Evolutionary conservation across 1,140 invertebrate genomes (phyloP).

Genomic region (Drosophila sechellia): DNA sequence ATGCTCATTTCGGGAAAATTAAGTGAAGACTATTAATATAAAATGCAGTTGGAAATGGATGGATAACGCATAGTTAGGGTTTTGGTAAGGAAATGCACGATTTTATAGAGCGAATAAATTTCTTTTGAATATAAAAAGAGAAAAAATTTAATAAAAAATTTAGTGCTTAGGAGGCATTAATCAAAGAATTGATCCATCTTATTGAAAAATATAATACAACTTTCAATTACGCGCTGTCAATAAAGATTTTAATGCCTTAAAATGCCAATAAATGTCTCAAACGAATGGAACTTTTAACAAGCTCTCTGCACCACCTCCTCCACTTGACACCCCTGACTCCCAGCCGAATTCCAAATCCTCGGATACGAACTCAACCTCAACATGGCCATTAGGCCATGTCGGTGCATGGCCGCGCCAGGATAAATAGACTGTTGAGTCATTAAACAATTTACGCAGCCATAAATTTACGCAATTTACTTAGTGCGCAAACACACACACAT

Average conservation of each 20-base stretch:
- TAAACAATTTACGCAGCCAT: slow-evolving; percentile 84
- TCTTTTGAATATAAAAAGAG: too few species aligned
- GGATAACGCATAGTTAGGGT: too few species aligned
- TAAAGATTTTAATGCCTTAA: slow-evolving; percentile 32
- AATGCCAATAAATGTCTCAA: too few species aligned
- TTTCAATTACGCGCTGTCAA: slow-evolving; percentile 9
- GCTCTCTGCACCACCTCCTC: neutral
- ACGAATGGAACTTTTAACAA: slow-evolving; percentile 11
- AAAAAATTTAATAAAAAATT: neutral
- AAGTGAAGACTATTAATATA: slow-evolving; percentile 5
- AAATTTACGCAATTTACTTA: slow-evolving; percentile 84
- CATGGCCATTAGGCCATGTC: slow-evolving; percentile 70
- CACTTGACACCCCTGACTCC: slow-evolving; percentile 43
- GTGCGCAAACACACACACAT: slow-evolving; percentile 46
- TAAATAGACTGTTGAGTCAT: slow-evolving; percentile 83
- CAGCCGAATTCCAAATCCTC: slow-evolving; percentile 13
- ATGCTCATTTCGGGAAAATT: neutral
- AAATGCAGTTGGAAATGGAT: neutral
- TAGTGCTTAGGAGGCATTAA: too few species aligned
- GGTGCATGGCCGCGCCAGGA: slow-evolving; percentile 48
- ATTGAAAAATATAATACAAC: slow-evolving; percentile 2
- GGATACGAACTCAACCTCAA: slow-evolving; percentile 49
- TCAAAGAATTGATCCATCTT: neutral
- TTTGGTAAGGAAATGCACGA: neutral
- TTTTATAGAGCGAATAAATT: neutral